Evolutionary conservation across 2,797 vertebrate genomes (phyloP).

Genomic region (Bucorvus abyssinicus): DNA sequence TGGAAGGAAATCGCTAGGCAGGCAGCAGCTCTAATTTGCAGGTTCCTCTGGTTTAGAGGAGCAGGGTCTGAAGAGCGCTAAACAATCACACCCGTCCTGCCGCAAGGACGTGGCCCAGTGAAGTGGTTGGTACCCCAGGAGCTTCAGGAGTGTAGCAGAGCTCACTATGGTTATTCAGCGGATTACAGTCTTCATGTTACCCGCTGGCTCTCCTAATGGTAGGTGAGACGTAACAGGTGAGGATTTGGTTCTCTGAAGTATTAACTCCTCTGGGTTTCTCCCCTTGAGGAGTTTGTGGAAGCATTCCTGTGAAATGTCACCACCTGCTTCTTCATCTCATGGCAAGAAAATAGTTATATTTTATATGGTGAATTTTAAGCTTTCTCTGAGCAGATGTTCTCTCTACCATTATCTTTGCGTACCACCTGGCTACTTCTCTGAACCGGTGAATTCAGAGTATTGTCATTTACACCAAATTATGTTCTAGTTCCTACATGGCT

Average conservation of each 20-base stretch:
- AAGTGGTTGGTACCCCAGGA: neutral
- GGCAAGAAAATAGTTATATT: neutral
- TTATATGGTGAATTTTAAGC: neutral
- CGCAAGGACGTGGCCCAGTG: neutral
- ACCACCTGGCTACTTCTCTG: neutral
- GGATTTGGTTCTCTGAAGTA: neutral
- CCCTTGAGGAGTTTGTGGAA: neutral
- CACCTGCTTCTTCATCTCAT: fast-evolving
- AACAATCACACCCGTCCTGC: neutral
- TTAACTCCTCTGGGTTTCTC: neutral
- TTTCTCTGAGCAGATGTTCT: neutral
- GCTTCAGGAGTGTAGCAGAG: neutral
- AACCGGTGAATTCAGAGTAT: neutral
- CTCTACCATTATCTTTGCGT: neutral
- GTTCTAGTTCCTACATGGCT: neutral
- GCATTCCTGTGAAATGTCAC: neutral
- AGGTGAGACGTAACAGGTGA: fast-evolving
- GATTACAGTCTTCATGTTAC: neutral
- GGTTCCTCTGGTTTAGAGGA: neutral
- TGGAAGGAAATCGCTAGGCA: neutral
- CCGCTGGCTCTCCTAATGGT: neutral
- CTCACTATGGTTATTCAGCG: neutral
- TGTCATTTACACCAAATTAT: neutral
- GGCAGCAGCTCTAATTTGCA: neutral
- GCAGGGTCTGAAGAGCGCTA: neutral